Conservation (phyloP, 2,888 invertebrate genomes). For the Leucania comma region DNA sequence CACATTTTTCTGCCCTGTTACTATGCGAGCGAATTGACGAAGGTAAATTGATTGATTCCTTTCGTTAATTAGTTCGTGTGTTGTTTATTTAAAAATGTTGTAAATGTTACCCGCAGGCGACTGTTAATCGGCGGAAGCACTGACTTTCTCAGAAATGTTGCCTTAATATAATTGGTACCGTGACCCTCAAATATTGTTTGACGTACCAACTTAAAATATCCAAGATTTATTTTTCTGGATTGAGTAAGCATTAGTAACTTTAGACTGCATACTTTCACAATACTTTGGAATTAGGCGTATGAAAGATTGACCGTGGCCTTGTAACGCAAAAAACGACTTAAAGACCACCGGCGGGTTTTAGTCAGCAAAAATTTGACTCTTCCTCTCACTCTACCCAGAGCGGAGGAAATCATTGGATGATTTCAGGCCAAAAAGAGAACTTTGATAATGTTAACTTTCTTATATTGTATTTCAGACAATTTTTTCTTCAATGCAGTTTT, state of each 20-base stretch:
- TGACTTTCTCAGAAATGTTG: conserved; percentile 4
- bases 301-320: no score
- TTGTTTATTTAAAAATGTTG: conserved; percentile 19
- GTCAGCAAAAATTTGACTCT: no score
- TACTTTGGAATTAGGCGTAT: no score
- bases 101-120: conserved; percentile 37
- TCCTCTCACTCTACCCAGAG: no score
- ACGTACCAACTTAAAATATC: not conserved
- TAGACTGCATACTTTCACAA: not conserved
- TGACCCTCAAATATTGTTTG: conserved; percentile 6
- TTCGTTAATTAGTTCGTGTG: conserved; percentile 37
- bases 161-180: conserved; percentile 15
- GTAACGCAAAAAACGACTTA: no score
- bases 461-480: not conserved
- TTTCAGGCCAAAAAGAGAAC: no score
- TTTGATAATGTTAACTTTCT: not conserved
- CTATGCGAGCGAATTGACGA: conserved; percentile 75
- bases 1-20: conserved; percentile 81
- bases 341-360: no score
- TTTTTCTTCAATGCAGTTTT: no score
- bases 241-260: not conserved
- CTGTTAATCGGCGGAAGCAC: conserved; percentile 37
- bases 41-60: conserved; percentile 71
- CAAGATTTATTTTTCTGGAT: not conserved
- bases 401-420: no score